Evolutionary conservation across 2,888 invertebrate species (phyloP), one percentile per base, ranked within the genome.

Genomic region (Catocala sponsa): DNA sequence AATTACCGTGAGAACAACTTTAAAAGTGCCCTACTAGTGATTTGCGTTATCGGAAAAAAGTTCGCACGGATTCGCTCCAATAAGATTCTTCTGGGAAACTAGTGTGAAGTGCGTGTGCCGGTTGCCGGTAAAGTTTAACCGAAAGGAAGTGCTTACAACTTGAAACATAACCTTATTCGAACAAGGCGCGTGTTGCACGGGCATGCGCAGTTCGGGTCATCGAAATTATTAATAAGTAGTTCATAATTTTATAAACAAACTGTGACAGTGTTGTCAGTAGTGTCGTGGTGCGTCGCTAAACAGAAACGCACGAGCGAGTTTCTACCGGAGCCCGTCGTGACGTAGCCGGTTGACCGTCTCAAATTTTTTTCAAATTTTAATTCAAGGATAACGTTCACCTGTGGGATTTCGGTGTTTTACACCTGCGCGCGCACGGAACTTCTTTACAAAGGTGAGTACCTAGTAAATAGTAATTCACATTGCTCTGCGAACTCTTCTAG

Each of bases 241-340:
- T 88, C 83, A 83, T 90, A 90, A 91, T 91, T 91, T 90, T 90
- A 90, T 90, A 92, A 94, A 94, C 92, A 93, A 94, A 92, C 89
- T 82, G 82, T 80, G 82, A 85, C 86, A 84, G 85, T 86, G 89
- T 83, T 81, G 80, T 82, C 76, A 81, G 82, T 85, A 78, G 86
- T 84, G 85, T 84, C 69, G 82, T 84, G 79, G 82, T 87, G 85
- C 79, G 83, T 80, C 77, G 83, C 79, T 89, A 89, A 90, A 80
- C 79, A 80, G 79, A 78, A 82, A 74, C 83, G 85, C 91, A 89
- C 88, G 86, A 88, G 81, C 80, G 71, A 64, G 72, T 70, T 71
- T 67, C 68, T 62, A 68, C 73, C 70, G 68, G 73, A 63, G 67
- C 63, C 67, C 63, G 58, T 58, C 49, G 63, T 59, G 58, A 62